Evolutionary conservation across 2,888 invertebrate species (phyloP).

Genomic region (Archips crataeganus): DNA sequence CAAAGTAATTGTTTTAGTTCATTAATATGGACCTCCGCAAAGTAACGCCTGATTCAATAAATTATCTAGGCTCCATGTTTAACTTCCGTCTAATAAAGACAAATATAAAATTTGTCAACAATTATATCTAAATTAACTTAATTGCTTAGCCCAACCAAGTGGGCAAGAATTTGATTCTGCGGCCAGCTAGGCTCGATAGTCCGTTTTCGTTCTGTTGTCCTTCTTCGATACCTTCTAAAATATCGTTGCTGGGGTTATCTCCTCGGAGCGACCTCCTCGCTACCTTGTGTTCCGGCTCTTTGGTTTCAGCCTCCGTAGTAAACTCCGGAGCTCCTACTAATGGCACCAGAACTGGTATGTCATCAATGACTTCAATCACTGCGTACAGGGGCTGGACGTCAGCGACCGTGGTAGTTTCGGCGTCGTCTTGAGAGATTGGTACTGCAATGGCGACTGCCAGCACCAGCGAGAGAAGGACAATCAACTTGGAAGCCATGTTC

Average conservation of each 20-base stretch:
- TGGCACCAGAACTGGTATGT: slow-evolving; percentile 63
- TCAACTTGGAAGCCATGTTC: slow-evolving; percentile 68
- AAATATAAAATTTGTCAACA: not conserved
- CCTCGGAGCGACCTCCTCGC: slow-evolving; percentile 70
- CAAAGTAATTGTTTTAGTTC: too few relatives aligned
- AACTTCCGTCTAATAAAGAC: not conserved
- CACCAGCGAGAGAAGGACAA: slow-evolving; percentile 66
- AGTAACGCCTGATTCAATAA: too few relatives aligned
- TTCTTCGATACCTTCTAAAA: slow-evolving; percentile 68
- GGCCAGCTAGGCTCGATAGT: slow-evolving; percentile 64
- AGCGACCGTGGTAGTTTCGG: slow-evolving; percentile 56
- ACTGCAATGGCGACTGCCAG: slow-evolving; percentile 60
- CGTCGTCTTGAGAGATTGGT: slow-evolving; percentile 58
- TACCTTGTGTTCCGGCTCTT: slow-evolving; percentile 61
- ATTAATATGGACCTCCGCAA: too few relatives aligned
- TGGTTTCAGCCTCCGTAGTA: slow-evolving; percentile 49
- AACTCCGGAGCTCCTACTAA: slow-evolving; percentile 51
- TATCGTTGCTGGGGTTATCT: slow-evolving; percentile 70
- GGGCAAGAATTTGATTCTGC: slow-evolving; percentile 78
- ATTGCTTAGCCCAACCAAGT: slow-evolving; percentile 65
- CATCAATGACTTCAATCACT: slow-evolving; percentile 63
- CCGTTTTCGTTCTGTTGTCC: slow-evolving; percentile 64
- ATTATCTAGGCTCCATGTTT: slow-evolving; percentile 9
- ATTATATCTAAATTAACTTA: slow-evolving; percentile 48
- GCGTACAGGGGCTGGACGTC: slow-evolving; percentile 57